phyloP scores from a whole-genome alignment of 2,888 invertebrate genomes.

The Crematogaster levior region DNA sequence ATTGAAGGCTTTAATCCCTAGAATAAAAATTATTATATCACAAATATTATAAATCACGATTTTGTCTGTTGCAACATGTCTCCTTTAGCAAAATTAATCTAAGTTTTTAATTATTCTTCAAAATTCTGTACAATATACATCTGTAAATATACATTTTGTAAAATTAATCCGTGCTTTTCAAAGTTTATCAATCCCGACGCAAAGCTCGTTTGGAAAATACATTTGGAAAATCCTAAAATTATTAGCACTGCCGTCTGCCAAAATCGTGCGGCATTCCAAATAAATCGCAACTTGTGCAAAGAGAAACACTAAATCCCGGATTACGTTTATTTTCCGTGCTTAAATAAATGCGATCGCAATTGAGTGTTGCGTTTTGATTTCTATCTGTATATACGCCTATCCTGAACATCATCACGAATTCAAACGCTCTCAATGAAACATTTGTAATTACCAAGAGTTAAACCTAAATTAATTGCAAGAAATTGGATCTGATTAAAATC shows the following conservation, averaged over 20 bases:
- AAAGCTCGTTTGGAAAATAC: constrained; percentile 11
- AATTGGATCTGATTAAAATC: neutral
- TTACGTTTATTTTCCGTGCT: constrained; percentile 28
- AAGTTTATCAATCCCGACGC: constrained; percentile 16
- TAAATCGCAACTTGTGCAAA: constrained; percentile 18
- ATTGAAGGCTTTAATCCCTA: neutral
- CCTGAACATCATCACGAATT: neutral
- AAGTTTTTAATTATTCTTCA: neutral
- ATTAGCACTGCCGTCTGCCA: constrained; percentile 16
- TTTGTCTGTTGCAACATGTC: neutral
- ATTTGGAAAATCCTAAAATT: constrained; percentile 29
- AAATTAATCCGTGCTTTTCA: constrained; percentile 8
- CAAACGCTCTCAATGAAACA: neutral
- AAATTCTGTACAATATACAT: neutral
- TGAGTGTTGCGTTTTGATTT: constrained; percentile 11
- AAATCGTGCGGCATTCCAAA: constrained; percentile 15
- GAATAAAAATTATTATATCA: neutral
- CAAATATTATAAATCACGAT: neutral
- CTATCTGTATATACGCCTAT: neutral
- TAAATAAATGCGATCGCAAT: constrained; percentile 45
- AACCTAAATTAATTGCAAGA: constrained; percentile 16
- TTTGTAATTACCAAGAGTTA: constrained; percentile 1
- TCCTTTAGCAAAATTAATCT: constrained; percentile 9
- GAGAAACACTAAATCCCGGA: constrained; percentile 30
- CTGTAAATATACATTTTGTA: constrained; percentile 1